Conservation (phyloP, 2,113 vertebrate species). For the Mormyrus iriodes region DNA sequence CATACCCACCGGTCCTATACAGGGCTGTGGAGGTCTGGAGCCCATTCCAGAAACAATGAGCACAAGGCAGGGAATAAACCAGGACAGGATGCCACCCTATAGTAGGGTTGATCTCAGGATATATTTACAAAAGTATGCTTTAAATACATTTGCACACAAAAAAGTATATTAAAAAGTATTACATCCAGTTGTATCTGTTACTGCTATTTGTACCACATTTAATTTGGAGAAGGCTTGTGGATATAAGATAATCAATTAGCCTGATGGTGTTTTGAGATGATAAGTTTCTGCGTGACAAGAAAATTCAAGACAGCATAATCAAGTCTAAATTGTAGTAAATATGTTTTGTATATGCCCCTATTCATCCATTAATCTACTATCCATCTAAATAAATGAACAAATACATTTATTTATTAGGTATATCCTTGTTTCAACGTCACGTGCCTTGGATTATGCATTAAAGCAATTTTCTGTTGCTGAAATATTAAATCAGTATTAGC, state of each 20-base stretch:
- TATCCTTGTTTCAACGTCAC: not conserved
- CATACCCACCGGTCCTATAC: not conserved
- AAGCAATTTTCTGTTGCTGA: not conserved
- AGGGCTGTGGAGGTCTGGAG: not conserved
- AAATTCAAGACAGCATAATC: not conserved
- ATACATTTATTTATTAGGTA: not conserved
- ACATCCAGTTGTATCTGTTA: not conserved
- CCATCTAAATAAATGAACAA: not conserved
- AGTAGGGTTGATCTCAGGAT: not conserved
- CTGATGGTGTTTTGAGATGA: not conserved
- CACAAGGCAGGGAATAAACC: not conserved
- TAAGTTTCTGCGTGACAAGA: too few species aligned
- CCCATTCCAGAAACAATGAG: not conserved
- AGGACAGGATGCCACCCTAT: not conserved
- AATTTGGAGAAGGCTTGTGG: not conserved
- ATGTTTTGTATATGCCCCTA: not conserved
- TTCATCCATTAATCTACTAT: not conserved
- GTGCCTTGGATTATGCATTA: not conserved
- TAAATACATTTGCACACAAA: not conserved
- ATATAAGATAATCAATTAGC: not conserved
- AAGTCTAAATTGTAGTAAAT: not conserved
- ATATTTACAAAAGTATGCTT: not conserved
- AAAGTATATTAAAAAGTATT: not conserved
- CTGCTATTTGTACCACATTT: not conserved
- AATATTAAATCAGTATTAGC: conserved; percentile 1